These are phyloP conservation scores for Astropecten irregularis DNA, from an alignment of 53 echinoderm and acorn worm species.

Conservation along the genomic window DNA sequence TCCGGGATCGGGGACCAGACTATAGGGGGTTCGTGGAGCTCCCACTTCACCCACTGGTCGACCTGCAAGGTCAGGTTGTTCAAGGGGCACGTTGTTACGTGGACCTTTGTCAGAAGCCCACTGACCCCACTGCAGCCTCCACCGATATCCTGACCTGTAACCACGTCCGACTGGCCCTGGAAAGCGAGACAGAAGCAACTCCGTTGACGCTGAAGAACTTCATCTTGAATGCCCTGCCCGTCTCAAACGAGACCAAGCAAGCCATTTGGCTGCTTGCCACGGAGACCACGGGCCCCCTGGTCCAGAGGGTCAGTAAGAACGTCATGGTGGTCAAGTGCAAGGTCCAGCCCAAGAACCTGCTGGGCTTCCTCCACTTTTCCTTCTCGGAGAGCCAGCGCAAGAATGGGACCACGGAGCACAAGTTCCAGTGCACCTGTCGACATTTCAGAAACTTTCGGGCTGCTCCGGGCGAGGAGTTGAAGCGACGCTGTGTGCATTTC, in stretches of 20 bases:
- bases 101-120: constrained; percentile 79
- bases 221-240: constrained; percentile 80
- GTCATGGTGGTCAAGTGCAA: constrained; percentile 98
- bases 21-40: constrained; percentile 94
- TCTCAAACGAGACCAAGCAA: constrained; percentile 94
- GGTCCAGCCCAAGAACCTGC: constrained; percentile 73
- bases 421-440: constrained; percentile 87
- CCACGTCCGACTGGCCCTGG: constrained; percentile 75
- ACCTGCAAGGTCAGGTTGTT: constrained; percentile 52
- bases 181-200: constrained; percentile 78
- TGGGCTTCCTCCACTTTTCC: constrained; percentile 94
- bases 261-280: constrained; percentile 96
- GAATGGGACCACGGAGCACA: constrained; percentile 66
- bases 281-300: constrained; percentile 94
- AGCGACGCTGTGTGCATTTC: constrained; percentile 92
- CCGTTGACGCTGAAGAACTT: constrained; percentile 94
- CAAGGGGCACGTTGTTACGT: constrained; percentile 80
- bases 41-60: constrained; percentile 71
- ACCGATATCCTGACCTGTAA: constrained; percentile 55
- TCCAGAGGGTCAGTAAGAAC: constrained; percentile 92
- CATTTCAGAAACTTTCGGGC: constrained; percentile 75
- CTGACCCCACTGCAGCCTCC: constrained; percentile 30
- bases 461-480: constrained; percentile 63
- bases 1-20: constrained; percentile 92
- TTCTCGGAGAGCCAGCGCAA: constrained; percentile 78